Conservation (phyloP, 1,140 invertebrate species). For the Aricia agestis region DNA sequence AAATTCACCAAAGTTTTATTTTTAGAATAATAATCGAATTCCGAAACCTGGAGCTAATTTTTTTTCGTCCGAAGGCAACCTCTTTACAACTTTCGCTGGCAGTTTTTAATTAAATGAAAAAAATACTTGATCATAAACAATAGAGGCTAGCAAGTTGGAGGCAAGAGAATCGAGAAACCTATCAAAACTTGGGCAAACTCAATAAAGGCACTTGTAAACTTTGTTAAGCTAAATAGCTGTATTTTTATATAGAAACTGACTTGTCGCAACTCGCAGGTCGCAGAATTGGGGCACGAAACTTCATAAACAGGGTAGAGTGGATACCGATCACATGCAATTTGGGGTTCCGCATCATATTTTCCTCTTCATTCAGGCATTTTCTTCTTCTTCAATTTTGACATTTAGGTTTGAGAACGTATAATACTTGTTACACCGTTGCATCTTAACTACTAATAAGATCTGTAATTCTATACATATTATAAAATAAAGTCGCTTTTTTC, state of each 20-base stretch:
- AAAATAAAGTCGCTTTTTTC: no score
- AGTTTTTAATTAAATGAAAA: conserved; percentile 14
- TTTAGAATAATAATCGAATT: not conserved
- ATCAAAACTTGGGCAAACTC: conserved; percentile 14
- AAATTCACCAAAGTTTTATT: not conserved
- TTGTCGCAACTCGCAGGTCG: not conserved
- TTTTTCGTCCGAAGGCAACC: not conserved
- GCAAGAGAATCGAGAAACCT: conserved; percentile 7
- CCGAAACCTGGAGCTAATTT: no score
- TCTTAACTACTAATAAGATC: no score
- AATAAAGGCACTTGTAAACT: conserved; percentile 15
- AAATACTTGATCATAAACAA: conserved; percentile 6
- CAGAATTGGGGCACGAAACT: not conserved
- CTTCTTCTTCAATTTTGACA: no score
- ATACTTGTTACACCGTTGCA: no score
- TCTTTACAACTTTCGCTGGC: not conserved
- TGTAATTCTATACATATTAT: no score
- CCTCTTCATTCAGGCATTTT: no score
- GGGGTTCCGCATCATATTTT: no score
- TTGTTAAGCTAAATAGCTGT: conserved; percentile 10
- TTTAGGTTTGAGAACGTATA: no score
- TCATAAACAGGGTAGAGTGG: not conserved
- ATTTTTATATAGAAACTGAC: not conserved
- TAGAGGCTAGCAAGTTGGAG: not conserved
- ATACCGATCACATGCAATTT: no score